A percentile compares a stretch with the other conserved stretches of the same genome.
Conservation (phyloP, 2,797 vertebrate genomes). For the Characodon lateralis region DNA sequence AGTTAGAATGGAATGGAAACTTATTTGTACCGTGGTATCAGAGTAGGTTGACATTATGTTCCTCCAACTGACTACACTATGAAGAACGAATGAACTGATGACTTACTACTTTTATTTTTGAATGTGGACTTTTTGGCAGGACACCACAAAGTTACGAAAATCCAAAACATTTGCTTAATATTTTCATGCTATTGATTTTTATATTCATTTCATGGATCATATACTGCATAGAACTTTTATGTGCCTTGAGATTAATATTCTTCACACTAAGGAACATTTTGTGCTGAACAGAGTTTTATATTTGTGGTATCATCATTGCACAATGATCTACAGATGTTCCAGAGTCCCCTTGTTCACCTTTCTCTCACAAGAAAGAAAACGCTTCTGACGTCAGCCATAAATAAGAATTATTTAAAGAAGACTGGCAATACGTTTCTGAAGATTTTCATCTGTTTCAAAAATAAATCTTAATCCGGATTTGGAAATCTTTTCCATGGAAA, state of each 20-base stretch:
- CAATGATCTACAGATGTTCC: too few species aligned
- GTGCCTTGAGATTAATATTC: not conserved
- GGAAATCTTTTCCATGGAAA: not conserved
- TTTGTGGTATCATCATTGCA: not conserved
- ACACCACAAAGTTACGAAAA: slow-evolving; percentile 9
- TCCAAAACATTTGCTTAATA: slow-evolving; percentile 20
- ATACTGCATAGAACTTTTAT: slow-evolving; percentile 18
- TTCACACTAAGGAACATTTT: slow-evolving; percentile 6
- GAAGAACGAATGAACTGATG: not conserved
- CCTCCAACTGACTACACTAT: not conserved
- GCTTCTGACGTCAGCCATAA: not conserved
- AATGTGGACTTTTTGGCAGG: slow-evolving; percentile 7
- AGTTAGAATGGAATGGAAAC: not conserved
- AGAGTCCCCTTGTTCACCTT: too few species aligned
- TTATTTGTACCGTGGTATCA: not conserved
- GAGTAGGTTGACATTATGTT: not conserved
- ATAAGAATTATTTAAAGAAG: not conserved
- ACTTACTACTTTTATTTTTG: not conserved
- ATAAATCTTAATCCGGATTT: slow-evolving; percentile 5
- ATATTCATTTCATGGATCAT: slow-evolving; percentile 26
- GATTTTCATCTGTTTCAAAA: not conserved
- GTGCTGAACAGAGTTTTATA: slow-evolving; percentile 7
- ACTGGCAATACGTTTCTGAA: not conserved
- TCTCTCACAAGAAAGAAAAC: too few species aligned
- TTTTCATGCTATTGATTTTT: slow-evolving; percentile 2